These are phyloP conservation scores for Atlantisia rogersi DNA, from an alignment of 2,113 vertebrate genomes.

Conservation along the genomic window DNA sequence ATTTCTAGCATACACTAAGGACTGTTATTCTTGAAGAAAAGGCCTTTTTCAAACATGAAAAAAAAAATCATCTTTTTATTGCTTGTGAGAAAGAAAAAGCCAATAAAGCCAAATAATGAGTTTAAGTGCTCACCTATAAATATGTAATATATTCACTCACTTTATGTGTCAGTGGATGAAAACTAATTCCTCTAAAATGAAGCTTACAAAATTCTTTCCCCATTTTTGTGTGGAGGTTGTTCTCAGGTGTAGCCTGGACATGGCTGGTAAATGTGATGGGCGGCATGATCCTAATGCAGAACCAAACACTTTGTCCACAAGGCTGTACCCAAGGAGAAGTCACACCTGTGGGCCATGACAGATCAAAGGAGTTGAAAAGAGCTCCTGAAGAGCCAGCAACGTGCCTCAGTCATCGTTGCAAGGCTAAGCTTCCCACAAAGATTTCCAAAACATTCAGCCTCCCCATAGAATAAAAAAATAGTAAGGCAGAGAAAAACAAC, in stretches of 20 bases:
- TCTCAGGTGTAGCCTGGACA: not conserved
- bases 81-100: not conserved
- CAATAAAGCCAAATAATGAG: not conserved
- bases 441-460: not conserved
- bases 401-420: not conserved
- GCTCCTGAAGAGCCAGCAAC: not conserved
- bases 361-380: not conserved
- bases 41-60: not conserved
- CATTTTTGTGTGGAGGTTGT: not conserved
- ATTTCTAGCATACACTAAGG: not conserved
- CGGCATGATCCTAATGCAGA: not conserved
- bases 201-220: not conserved
- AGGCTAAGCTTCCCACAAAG: not conserved
- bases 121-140: not conserved
- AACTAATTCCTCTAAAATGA: not conserved
- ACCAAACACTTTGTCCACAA: not conserved
- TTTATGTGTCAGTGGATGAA: not conserved
- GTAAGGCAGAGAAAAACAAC: not conserved
- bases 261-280: not conserved
- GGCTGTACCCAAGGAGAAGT: not conserved
- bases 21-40: not conserved
- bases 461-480: not conserved
- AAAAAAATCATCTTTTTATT: not conserved
- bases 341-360: not conserved
- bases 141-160: not conserved